Percentiles rank a stretch among this genome's conserved stretches.
Evolutionary conservation across 2,888 invertebrate species (phyloP).

Genomic region (Taenaris catops): DNA sequence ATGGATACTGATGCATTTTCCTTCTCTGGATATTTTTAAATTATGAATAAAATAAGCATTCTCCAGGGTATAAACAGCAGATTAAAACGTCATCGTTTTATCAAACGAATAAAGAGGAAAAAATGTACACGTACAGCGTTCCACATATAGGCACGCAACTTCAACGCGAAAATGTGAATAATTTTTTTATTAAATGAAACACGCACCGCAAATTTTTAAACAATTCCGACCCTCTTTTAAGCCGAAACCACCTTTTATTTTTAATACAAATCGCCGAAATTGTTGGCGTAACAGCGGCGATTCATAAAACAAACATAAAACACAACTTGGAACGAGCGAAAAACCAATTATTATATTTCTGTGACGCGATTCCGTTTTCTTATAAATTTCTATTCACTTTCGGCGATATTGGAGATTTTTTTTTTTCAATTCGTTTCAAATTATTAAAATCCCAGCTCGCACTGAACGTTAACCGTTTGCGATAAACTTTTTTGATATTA

Average conservation of each 20-base stretch:
- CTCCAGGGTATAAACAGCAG: no score
- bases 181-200: constrained; percentile 7
- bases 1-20: no score
- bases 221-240: constrained; percentile 5
- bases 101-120: no score
- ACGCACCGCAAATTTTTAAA: constrained; percentile 9
- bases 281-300: constrained; percentile 5
- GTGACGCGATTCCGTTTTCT: constrained; percentile 22
- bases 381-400: constrained; percentile 19
- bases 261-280: constrained; percentile 10
- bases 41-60: no score
- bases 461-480: constrained; percentile 38
- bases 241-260: constrained; percentile 8
- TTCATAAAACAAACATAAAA: constrained; percentile 15
- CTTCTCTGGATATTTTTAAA: no score
- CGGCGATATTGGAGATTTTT: constrained; percentile 27
- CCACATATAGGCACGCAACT: not conserved
- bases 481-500: constrained; percentile 77
- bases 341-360: constrained; percentile 23
- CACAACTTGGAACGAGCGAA: constrained; percentile 11
- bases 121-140: not conserved
- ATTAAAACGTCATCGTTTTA: no score
- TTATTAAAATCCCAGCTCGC: constrained; percentile 52
- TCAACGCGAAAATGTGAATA: constrained; percentile 4
- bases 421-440: constrained; percentile 40